Conservation (phyloP, 2,797 vertebrate genomes). For the Cynopterus sphinx region DNA sequence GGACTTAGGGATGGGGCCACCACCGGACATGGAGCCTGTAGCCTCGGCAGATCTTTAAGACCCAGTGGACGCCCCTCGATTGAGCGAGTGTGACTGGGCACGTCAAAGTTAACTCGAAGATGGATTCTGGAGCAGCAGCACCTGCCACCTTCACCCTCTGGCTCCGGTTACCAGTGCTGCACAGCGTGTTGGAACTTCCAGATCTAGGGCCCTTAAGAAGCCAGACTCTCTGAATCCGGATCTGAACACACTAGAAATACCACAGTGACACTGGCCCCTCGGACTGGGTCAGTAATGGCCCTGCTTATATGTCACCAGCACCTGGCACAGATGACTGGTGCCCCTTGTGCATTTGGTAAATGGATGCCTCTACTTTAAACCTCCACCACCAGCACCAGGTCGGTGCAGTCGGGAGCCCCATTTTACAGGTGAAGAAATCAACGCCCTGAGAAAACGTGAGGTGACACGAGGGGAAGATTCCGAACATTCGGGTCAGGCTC, state of each 20-base stretch:
- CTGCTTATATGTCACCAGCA: no score
- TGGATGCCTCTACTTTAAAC: neutral
- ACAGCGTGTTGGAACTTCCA: neutral
- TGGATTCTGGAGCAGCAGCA: no score
- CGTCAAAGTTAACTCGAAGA: no score
- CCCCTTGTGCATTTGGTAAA: neutral
- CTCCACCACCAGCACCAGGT: neutral
- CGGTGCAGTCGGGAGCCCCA: neutral
- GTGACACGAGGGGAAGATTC: neutral
- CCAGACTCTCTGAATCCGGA: neutral
- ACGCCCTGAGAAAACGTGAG: neutral
- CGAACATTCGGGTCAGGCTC: neutral
- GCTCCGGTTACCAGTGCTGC: neutral
- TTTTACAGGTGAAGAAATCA: neutral
- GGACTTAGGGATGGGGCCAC: no score
- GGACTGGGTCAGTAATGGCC: neutral
- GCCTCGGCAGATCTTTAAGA: no score
- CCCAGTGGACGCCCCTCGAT: no score
- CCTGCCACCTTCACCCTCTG: no score
- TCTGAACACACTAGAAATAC: neutral
- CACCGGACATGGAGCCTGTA: no score
- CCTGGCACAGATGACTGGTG: neutral
- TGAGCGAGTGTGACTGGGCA: no score
- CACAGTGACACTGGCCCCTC: fast-evolving
- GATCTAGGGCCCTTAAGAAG: neutral